A percentile compares a stretch with the other conserved stretches of the same genome.
These are phyloP conservation scores for Esox niger DNA, from an alignment of 2,113 vertebrate species.

Conservation along the genomic window DNA sequence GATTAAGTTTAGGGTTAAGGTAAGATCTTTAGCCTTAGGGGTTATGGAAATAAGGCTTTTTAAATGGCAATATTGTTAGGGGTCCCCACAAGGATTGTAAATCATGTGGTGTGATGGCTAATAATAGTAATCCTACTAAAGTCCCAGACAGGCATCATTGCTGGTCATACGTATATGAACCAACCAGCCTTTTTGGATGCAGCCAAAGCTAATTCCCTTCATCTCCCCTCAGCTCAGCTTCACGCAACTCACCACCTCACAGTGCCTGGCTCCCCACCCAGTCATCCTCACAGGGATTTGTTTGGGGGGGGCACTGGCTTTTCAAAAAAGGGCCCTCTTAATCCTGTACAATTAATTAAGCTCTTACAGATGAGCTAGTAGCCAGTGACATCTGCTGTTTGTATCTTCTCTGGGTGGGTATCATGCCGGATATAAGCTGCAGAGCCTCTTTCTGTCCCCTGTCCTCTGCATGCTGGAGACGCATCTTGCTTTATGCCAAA, in stretches of 20 bases:
- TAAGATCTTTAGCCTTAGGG: no score
- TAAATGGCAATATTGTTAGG: no score
- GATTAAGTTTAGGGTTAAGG: no score
- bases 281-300: constrained; percentile 6
- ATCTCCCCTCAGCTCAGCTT: background rate
- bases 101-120: no score
- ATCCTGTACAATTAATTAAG: constrained; percentile 37
- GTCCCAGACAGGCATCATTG: no score
- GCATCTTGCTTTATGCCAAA: background rate
- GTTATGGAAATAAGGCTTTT: no score
- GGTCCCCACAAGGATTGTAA: no score
- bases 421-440: background rate
- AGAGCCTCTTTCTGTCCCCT: background rate
- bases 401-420: background rate
- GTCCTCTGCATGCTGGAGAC: background rate
- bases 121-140: no score
- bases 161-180: no score
- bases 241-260: background rate
- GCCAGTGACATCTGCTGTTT: constrained; percentile 13
- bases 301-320: constrained; percentile 18
- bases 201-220: no score
- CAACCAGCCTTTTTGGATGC: no score
- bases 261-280: background rate
- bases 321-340: constrained; percentile 23
- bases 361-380: constrained; percentile 12